These are phyloP conservation scores for Macrosteles quadrilineatus DNA, from an alignment of 1,140 invertebrate genomes.

Conservation along the genomic window DNA sequence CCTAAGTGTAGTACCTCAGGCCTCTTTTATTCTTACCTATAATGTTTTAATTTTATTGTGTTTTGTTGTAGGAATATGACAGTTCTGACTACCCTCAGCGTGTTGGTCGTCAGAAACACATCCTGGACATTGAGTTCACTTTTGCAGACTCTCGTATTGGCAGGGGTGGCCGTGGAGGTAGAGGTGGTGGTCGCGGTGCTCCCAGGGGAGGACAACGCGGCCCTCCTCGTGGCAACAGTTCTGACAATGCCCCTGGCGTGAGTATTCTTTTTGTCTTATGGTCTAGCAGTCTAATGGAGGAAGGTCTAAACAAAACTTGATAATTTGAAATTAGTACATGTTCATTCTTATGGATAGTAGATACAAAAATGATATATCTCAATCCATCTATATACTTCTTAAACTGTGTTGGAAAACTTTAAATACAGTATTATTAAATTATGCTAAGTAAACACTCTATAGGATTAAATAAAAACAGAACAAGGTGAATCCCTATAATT, in stretches of 20 bases:
- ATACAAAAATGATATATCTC: too few species aligned
- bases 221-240: not conserved
- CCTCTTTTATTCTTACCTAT: too few species aligned
- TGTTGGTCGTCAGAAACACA: constrained; percentile 82
- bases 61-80: constrained; percentile 66
- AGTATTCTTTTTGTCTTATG: not conserved
- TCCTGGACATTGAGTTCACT: constrained; percentile 87
- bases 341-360: too few species aligned
- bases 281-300: not conserved
- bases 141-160: constrained; percentile 68
- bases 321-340: too few species aligned
- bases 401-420: too few species aligned
- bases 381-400: too few species aligned
- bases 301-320: not conserved
- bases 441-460: too few species aligned
- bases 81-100: constrained; percentile 81
- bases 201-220: constrained; percentile 40
- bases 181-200: constrained; percentile 48
- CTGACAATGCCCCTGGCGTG: not conserved
- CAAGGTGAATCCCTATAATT: too few species aligned
- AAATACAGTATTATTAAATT: too few species aligned
- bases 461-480: too few species aligned
- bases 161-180: constrained; percentile 49
- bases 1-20: too few species aligned
- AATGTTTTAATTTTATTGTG: too few species aligned